phyloP scores from a whole-genome alignment of 1,140 invertebrate genomes.

The Caenorhabditis brenneri region DNA sequence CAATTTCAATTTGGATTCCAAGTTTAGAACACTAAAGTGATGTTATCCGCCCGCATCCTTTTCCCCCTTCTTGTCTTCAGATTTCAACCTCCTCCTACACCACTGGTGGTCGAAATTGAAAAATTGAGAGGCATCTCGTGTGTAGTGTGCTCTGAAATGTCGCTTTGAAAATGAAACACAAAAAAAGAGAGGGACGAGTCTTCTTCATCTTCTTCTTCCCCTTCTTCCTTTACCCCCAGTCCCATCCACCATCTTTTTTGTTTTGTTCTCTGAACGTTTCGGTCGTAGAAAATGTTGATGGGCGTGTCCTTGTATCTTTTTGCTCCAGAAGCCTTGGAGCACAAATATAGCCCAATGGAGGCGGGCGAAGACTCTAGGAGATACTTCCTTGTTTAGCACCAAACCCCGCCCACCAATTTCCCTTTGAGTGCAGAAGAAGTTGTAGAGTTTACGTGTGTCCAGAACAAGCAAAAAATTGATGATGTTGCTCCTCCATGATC shows the following conservation, averaged over 20 bases:
- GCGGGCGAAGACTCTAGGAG: slow-evolving; percentile 33
- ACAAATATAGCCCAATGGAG: slow-evolving; percentile 38
- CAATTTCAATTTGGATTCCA: background rate
- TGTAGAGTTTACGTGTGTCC: slow-evolving; percentile 18
- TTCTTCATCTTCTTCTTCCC: background rate
- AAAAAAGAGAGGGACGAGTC: background rate
- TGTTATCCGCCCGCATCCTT: slow-evolving; percentile 22
- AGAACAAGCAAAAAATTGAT: background rate
- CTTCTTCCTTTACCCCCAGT: background rate
- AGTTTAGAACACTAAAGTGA: slow-evolving; percentile 27
- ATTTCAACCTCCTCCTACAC: slow-evolving; percentile 31
- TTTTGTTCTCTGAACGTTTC: slow-evolving; percentile 37
- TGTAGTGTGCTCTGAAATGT: slow-evolving; percentile 42
- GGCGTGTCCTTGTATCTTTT: slow-evolving; percentile 36
- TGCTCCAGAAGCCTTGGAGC: slow-evolving; percentile 8
- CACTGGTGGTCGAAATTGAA: slow-evolving; percentile 22
- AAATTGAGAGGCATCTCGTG: slow-evolving; percentile 30
- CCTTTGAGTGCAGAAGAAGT: slow-evolving; percentile 30
- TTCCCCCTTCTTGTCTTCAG: background rate
- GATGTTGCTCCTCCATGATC: background rate
- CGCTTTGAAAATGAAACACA: background rate
- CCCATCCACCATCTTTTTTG: slow-evolving; percentile 4
- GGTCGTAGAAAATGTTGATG: background rate
- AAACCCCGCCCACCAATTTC: slow-evolving; percentile 28
- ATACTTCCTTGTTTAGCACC: slow-evolving; percentile 38